Base-by-base conservation (phyloP, 1,140 invertebrate species). In the Phthorimaea operculella region DNA sequence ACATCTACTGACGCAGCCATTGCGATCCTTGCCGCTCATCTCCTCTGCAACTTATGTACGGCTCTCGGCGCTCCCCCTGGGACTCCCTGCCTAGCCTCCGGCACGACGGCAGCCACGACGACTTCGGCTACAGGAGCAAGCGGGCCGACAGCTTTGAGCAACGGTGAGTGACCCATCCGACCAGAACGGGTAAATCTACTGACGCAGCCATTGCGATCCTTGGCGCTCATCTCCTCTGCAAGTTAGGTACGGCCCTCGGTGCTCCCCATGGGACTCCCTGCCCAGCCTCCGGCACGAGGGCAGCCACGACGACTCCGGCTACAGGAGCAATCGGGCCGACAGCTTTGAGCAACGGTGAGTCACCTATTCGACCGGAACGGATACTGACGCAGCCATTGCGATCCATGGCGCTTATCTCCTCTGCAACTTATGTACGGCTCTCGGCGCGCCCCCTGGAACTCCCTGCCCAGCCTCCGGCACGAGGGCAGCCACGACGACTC, bases 131-230 rank as follows among this genome's bases (percentile, higher is more conserved):
- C 73, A 93, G 94, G 74, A 93, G 92, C 68, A 93, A 93, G 70
- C 87, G 93, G 57, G 92, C 93, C 39, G 93, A 95, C 82, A 94
- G 93, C 47, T 90, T 95, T 60, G 94, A 95, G 74, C 92, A 94
- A 87, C 89, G 92, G 93, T 94, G 79, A 63, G 64, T 62, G n/a
- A n/a, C n/a, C n/a, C n/a, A n/a, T n/a, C n/a, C n/a, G n/a, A n/a
- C n/a, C n/a, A n/a, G n/a, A n/a, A n/a, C n/a, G n/a, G n/a, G n/a
- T n/a, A n/a, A n/a, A n/a, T n/a, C n/a, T n/a, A n/a, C n/a, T n/a
- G n/a, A n/a, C n/a, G n/a, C n/a, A n/a, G n/a, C n/a, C n/a, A n/a
- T n/a, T n/a, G n/a, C n/a, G n/a, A n/a, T n/a, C n/a, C n/a, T n/a
- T n/a, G n/a, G n/a, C n/a, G n/a, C n/a, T n/a, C n/a, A n/a, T n/a